These are phyloP conservation scores for Cryptosula pallasiana DNA, from an alignment of 2,888 invertebrate genomes.

Conservation along the genomic window DNA sequence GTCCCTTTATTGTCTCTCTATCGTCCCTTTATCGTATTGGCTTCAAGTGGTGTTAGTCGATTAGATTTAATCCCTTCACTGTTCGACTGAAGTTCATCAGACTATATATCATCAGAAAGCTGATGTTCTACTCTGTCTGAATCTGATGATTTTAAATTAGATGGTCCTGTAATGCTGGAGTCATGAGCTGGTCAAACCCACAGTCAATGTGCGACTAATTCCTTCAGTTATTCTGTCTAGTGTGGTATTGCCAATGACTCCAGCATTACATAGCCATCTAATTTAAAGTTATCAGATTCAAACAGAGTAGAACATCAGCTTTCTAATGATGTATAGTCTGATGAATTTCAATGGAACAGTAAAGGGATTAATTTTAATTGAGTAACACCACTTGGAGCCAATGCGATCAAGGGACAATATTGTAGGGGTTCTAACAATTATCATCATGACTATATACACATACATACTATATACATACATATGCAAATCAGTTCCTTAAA, in stretches of 20 bases:
- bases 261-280: not conserved
- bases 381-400: not conserved
- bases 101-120: not conserved
- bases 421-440: not conserved
- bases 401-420: not conserved
- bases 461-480: too few relatives aligned
- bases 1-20: too few relatives aligned
- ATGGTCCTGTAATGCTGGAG: not conserved
- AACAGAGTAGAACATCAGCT: not conserved
- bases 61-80: not conserved
- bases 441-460: not conserved
- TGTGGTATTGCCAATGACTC: not conserved
- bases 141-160: not conserved
- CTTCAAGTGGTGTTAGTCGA: not conserved
- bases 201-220: not conserved
- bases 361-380: not conserved
- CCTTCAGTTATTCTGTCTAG: too few relatives aligned
- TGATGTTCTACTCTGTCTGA: too few relatives aligned
- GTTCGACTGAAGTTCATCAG: not conserved
- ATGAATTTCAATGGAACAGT: not conserved
- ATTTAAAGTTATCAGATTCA: not conserved
- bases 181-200: not conserved
- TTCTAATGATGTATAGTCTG: slow-evolving; percentile 2
- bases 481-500: too few relatives aligned
- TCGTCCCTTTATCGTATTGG: too few relatives aligned